Base-by-base conservation (phyloP, 1,140 invertebrate genomes). In the Drosophila nasuta region DNA sequence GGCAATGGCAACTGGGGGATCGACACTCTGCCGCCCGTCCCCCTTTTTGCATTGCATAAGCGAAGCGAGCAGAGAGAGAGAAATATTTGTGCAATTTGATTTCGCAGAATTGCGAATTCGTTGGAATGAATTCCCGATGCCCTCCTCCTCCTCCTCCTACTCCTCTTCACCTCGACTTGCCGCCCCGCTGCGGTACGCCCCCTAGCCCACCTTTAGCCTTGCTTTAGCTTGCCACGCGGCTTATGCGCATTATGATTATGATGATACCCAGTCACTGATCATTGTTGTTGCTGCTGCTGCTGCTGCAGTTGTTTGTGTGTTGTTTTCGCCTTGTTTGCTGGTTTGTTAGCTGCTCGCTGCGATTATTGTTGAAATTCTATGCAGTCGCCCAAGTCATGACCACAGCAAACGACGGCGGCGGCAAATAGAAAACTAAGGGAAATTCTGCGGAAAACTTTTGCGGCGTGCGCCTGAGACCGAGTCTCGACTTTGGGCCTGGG, bases 11-110 rank as follows among this genome's bases (percentile, higher is more conserved):
- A 73, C 79, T 88, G 83, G 83, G 83, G 73, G 83, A 83, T 88
- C 73, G 66, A 72, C 52, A 52, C 54, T 45, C 4, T 28, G 20
- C 8, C 35, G 3, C n/a, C 57, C 43, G 52, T 43, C 65, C 62
- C 62, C 60, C 57, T 48, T 64, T 45, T 46, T 88, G 85, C 77
- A 88, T 89, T 89, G 85, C 85, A 88, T 86, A 87, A 35, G 45
- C 15, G 1, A 33, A 48, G n/a, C 46, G 17, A 46, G 41, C 43
- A 33, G 60, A 38, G 33, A 63, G 48, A 88, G 81, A 76, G 81
- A 88, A 89, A 89, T 90, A 91, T 91, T 91, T 91, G 78, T 91
- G 88, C 88, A 91, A 91, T 91, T 91, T 91, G 78, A 91, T 91
- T 91, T 91, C 88, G 88, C 76, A 80, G 88, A 91, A 91, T 91